Base-by-base conservation (phyloP, 2,797 vertebrate genomes). In the Leptatherina wallacei region DNA sequence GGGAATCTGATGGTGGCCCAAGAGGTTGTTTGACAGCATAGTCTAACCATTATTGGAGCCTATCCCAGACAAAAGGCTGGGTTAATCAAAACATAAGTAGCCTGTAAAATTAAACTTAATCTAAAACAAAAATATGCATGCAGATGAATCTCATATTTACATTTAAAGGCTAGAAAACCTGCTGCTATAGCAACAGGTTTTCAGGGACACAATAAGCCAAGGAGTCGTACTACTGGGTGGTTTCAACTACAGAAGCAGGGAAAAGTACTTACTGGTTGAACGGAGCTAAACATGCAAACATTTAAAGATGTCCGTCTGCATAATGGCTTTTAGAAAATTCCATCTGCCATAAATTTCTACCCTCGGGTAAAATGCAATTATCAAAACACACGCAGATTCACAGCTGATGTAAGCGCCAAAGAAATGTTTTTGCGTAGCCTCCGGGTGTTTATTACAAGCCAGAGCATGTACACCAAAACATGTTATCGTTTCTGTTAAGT, bases 141-240 rank as follows among this genome's bases (percentile, higher is more conserved):
- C 16, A 12, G 20, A 18, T 7, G 18, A 75, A 47, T 54, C 13
- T 35, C 14, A 61, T 16, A 22, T 14, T 7, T 27, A 65, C 16
- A 18, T 0, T 13, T 35, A n/a, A 36, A 20, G 32, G 44, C 9
- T 18, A 13, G 33, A 32, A 32, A 32, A 32, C 30, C 51, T 61
- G 79, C 84, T 87, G 32, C 80, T 65, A 81, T 87, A 73, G 83
- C 70, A 90, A 69, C 87, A 88, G 86, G 80, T 86, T 80, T 69
- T 75, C 52, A 51, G 58, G n/a, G 64, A 76, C 61, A 64, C 56
- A 82, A 75, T 63, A 80, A 73, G 69, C 44, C 68, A 42, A 65
- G 69, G 69, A 70, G 77, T 79, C 51, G 33, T 1, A 78, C 62
- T 58, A 44, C 64, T 24, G 51, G 69, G 65, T 36, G 40, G 56